Base-by-base conservation (phyloP, 2,113 vertebrate species). In the Phasianus colchicus region DNA sequence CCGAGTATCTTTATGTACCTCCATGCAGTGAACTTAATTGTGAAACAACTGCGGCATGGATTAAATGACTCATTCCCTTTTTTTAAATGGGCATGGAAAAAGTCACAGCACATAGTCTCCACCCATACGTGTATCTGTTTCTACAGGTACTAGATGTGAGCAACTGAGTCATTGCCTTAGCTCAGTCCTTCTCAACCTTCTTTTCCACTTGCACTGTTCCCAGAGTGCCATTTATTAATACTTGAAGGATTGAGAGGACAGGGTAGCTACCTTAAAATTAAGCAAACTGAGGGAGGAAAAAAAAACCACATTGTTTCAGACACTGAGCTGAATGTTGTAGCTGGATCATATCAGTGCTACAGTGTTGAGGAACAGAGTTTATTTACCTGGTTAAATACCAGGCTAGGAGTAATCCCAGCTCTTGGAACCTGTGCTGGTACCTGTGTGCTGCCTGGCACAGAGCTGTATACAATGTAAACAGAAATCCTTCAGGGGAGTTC, bases 51-150 rank as follows among this genome's bases (percentile, higher is more conserved):
- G 75, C 83, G 55, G 82, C 70, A 18, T 36, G 70, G 75, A 43
- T 83, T 36, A n/a, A 65, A 43, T 96, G 95, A 96, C 79, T 96
- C 96, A 96, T 71, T 93, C 32, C 19, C 20, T 86, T 94, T 36
- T 92, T 92, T 60, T 34, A 89, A 80, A 80, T 66, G 64, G 83
- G 12, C 72, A 90, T 10, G 90, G 95, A 95, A 96, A 96, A 74
- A 88, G 88, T 47, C 69, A 4, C 60, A 73, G 78, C 43, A 22
- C 43, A 1, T 6, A 67, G 25, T 80, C 93, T 71, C 93, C 95
- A 96, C 96, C 96, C 88, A 43, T 77, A 8, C 77, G 63, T 71
- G 79, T 83, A 92, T 95, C 86, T 96, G 96, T 96, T 94, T 86
- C 93, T 96, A 71, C 96, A 95, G 95, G 92, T 94, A 89, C 50